Percentiles rank a stretch among this genome's conserved stretches.
Evolutionary conservation across 1,140 invertebrate species (phyloP).

Genomic region (Pantala flavescens): DNA sequence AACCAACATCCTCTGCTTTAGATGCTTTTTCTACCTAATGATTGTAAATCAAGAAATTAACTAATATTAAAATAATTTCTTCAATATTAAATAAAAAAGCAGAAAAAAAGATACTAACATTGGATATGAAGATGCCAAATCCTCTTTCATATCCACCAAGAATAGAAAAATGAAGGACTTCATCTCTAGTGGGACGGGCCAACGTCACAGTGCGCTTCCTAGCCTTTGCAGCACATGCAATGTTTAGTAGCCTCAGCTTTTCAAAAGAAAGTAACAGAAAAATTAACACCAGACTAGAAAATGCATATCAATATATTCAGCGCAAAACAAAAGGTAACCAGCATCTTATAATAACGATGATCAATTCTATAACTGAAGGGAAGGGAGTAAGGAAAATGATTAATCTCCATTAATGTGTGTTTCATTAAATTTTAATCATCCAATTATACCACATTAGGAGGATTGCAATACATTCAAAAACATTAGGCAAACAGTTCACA

Average conservation of each 20-base stretch:
- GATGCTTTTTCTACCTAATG: conserved; percentile 69
- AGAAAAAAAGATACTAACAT: conserved; percentile 39
- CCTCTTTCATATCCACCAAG: conserved; percentile 84
- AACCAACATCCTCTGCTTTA: conserved; percentile 90
- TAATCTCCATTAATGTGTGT: no score
- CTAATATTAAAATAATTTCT: background rate
- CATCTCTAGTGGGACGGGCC: conserved; percentile 80
- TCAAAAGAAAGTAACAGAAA: conserved; percentile 13
- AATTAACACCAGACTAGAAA: conserved; percentile 17
- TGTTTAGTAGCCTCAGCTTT: conserved; percentile 71
- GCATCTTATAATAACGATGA: no score
- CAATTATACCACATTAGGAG: no score
- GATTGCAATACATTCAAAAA: no score
- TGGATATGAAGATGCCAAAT: conserved; percentile 90
- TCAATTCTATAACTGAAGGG: no score
- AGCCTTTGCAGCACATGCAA: conserved; percentile 94
- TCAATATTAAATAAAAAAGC: background rate
- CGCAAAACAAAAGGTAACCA: no score
- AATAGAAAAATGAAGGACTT: conserved; percentile 86
- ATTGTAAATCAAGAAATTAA: background rate
- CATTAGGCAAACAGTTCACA: no score
- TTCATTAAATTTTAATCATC: no score
- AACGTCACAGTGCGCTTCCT: conserved; percentile 81
- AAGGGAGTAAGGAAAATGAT: no score
- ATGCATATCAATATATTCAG: no score